These are phyloP conservation scores for Xanthia togata DNA, from an alignment of 2,888 invertebrate species.

Conservation along the genomic window DNA sequence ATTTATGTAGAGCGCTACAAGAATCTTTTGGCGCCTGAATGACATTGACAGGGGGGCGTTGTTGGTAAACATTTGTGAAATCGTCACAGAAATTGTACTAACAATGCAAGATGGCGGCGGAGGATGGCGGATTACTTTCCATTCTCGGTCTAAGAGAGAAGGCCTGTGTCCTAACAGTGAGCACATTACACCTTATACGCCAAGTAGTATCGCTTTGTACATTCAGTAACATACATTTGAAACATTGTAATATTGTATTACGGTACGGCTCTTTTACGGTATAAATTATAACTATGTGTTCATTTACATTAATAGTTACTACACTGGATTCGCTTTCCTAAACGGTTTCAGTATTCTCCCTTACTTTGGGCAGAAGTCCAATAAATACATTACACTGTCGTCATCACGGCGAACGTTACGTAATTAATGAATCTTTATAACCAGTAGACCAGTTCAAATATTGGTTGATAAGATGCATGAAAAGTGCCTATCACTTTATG, in stretches of 20 bases:
- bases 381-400: conserved; percentile 21
- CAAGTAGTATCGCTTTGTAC: background rate
- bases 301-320: background rate
- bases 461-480: background rate
- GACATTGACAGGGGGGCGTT: too few relatives aligned
- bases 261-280: background rate
- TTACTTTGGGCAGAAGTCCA: conserved; percentile 49
- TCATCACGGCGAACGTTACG: conserved; percentile 18
- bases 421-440: background rate
- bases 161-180: background rate
- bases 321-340: background rate
- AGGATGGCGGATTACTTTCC: background rate
- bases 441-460: background rate
- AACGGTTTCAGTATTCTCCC: conserved; percentile 21
- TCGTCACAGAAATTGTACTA: too few relatives aligned
- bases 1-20: too few relatives aligned
- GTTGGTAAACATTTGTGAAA: too few relatives aligned
- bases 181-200: background rate
- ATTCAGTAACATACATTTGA: background rate
- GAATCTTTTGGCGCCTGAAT: too few relatives aligned
- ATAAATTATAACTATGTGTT: background rate
- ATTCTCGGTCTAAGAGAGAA: background rate
- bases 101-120: too few relatives aligned
- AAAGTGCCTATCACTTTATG: background rate
- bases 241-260: background rate